These are phyloP conservation scores for Varanus komodoensis DNA, from an alignment of 2,113 vertebrate genomes.

Conservation along the genomic window DNA sequence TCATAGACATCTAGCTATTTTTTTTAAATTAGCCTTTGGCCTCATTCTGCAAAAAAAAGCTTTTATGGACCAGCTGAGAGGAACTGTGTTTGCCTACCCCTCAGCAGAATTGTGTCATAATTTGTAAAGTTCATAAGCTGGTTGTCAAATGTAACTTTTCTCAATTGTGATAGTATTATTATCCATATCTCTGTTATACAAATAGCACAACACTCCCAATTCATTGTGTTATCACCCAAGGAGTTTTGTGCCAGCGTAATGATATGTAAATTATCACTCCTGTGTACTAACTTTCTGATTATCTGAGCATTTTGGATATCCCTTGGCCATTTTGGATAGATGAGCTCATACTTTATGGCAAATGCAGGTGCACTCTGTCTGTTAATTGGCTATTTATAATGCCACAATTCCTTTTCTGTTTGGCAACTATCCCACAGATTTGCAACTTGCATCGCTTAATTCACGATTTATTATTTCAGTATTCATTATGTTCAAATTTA, in stretches of 20 bases:
- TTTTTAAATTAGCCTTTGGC: background rate
- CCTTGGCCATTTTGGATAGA: conserved; percentile 40
- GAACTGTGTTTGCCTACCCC: background rate
- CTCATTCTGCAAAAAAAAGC: background rate
- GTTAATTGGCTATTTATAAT: conserved; percentile 43
- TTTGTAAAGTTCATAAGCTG: conserved; percentile 20
- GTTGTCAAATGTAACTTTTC: background rate
- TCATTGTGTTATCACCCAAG: conserved; percentile 34
- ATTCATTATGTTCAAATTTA: conserved; percentile 37
- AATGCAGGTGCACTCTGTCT: background rate
- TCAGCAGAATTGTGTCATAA: background rate
- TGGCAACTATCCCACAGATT: conserved; percentile 11
- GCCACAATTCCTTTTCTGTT: conserved; percentile 30
- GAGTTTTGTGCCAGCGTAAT: conserved; percentile 31
- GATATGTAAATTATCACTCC: conserved; percentile 38
- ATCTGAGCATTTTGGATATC: conserved; percentile 43
- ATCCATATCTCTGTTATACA: conserved; percentile 12
- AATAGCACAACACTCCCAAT: conserved; percentile 18
- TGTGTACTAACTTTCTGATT: conserved; percentile 40
- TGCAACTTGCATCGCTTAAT: conserved; percentile 26
- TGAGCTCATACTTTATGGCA: conserved; percentile 32
- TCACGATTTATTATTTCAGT: conserved; percentile 40
- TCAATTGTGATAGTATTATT: background rate
- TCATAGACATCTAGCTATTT: background rate
- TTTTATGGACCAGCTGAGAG: background rate